Base-by-base conservation (phyloP, 2,888 invertebrate species). In the Drosophila ezoana region DNA sequence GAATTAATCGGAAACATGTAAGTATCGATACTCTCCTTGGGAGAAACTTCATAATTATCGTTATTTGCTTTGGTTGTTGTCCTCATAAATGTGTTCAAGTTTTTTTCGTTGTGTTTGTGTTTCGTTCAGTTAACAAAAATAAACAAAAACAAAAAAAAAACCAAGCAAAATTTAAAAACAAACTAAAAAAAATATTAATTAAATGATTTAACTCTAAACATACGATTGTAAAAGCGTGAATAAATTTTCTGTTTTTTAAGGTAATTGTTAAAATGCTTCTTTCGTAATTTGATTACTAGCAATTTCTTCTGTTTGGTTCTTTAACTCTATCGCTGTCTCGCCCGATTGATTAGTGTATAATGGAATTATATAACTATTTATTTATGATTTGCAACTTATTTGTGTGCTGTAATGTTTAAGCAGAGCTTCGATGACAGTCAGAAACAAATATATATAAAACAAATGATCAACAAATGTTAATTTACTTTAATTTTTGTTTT, bases 371-470 rank as follows among this genome's bases (percentile, higher is more conserved):
- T 66, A 66, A 56, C 32, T 52, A 49, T 60, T 59, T 52, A 54
- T 66, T 83, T 79, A 51, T 81, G 32, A 71, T 73, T 82, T 81
- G 82, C 80, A 54, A 77, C 45, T 81, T 82, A 66, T 79, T 76
- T 79, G 78, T 82, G 81, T 86, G 89, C 90, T 90, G 90, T 87
- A 89, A 90, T 90, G 89, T 90, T 87, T 84, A 79, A 84, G 87
- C 86, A 89, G 90, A 90, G 90, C 90, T 90, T 90, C 90, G 90
- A 90, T 90, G 81, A 82, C 82, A 89, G 74, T 72, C 78, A 79
- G 79, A 77, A 76, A 73, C 72, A 72, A 66, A 71, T 71, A 72
- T 57, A 72, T 57, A 72, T 57, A 59, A 71, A 63, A 70, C 79
- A 83, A 79, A 76, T 72, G 47, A 67, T 73, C 73, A 75, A 87